Base-by-base conservation (phyloP, 2,888 invertebrate genomes). In the Patella depressa region DNA sequence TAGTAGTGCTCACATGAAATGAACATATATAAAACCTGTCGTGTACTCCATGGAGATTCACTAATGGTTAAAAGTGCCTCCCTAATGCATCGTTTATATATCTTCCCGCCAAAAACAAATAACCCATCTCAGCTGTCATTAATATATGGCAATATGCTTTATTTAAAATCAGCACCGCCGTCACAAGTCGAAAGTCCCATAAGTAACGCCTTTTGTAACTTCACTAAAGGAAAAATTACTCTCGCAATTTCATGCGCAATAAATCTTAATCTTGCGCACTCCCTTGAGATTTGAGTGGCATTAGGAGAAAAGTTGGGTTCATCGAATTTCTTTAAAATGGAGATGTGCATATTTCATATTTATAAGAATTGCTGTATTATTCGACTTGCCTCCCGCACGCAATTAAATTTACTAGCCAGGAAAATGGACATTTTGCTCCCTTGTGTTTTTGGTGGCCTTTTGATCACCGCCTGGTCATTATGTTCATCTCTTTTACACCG, bases 301-400 rank as follows among this genome's bases (percentile, higher is more conserved):
- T 65, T 24, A 65, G 65, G 19, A 24, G 65, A 24, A 65, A 24
- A 65, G 24, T 19, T 24, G 65, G 24, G 65, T 65, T 65, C 65
- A 12, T 65, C 65, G 24, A 24, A 24, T 65, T 65, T 24, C 19
- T 24, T 19, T 65, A 65, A 24, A 65, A 65, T 65, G 15, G 65
- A 65, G 65, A 65, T 65, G 65, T 65, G 65, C 24, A 65, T 65
- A 65, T 65, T 65, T 65, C 24, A 65, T 65, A 24, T 19, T 65
- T 19, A 65, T 65, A 24, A 65, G 45, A 45, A 45, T 45, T 45
- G 45, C 45, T 45, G 45, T 45, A 45, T 45, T 45, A 45, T 45
- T 45, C 45, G 45, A 7, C 45, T 45, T 45, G 45, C 45, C 45
- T 45, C 45, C 45, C 45, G 45, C 45, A 45, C 45, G 45, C 45